phyloP scores from a whole-genome alignment of 2,797 vertebrate species.

The Hemitrygon akajei region DNA sequence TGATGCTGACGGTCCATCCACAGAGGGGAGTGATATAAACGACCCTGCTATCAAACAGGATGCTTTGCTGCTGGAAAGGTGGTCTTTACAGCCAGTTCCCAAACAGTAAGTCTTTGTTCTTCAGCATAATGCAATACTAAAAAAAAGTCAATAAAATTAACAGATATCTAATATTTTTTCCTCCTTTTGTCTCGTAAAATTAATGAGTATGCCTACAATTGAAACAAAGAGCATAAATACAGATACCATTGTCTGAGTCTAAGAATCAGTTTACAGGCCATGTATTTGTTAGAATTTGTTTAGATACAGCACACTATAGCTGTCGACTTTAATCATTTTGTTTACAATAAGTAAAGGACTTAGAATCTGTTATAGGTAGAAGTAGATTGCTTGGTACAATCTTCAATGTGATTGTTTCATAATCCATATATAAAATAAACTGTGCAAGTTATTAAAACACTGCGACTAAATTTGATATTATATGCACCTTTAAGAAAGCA shows the following conservation, averaged over 20 bases:
- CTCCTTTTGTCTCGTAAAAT: constrained; percentile 9
- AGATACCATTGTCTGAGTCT: neutral
- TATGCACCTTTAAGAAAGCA: neutral
- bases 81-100: constrained; percentile 89
- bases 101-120: constrained; percentile 73
- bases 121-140: neutral
- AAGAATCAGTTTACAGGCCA: neutral
- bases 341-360: neutral
- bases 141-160: neutral
- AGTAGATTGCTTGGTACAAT: neutral
- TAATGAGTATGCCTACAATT: neutral
- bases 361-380: neutral
- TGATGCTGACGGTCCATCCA: constrained; percentile 76
- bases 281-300: neutral
- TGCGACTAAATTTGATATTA: neutral
- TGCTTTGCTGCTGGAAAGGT: constrained; percentile 86
- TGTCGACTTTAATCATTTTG: constrained; percentile 10
- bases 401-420: neutral
- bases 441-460: neutral
- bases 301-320: neutral
- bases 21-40: constrained; percentile 78
- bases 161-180: neutral
- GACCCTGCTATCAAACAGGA: constrained; percentile 96
- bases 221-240: constrained; percentile 28
- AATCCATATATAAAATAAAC: neutral